Evolutionary conservation across 2,113 vertebrate species (phyloP).

Genomic region (Boleophthalmus pectinirostris): DNA sequence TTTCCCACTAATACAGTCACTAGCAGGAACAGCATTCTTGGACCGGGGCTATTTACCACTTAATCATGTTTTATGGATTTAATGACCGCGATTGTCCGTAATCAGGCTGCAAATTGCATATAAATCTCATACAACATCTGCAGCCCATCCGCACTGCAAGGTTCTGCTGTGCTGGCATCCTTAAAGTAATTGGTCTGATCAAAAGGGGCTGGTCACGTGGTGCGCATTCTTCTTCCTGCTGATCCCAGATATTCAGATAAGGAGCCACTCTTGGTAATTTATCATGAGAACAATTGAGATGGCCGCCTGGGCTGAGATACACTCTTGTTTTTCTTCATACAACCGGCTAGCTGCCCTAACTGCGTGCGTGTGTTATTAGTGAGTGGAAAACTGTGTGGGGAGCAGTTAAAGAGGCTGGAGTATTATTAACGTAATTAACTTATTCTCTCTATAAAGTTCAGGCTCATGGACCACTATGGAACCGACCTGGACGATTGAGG

Average conservation of each 20-base stretch:
- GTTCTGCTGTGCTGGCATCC: conserved; percentile 51
- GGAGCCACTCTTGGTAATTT: conserved; percentile 14
- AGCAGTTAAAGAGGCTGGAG: neutral
- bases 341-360: neutral
- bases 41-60: conserved; percentile 33
- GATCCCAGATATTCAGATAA: conserved; percentile 49
- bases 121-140: conserved; percentile 48
- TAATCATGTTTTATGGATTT: conserved; percentile 50
- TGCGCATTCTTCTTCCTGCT: conserved; percentile 50
- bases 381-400: neutral
- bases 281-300: conserved; percentile 17
- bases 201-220: conserved; percentile 39
- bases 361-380: neutral
- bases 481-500: too few relatives aligned
- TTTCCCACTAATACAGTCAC: neutral
- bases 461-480: too few relatives aligned
- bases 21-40: neutral
- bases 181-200: conserved; percentile 44
- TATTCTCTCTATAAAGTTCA: too few relatives aligned
- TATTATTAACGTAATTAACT: neutral
- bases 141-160: conserved; percentile 13
- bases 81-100: conserved; percentile 58
- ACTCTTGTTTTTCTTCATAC: neutral
- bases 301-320: conserved; percentile 25
- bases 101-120: conserved; percentile 49